Evolutionary conservation across 2,113 vertebrate species (phyloP).

Genomic region (Bolborhynchus lineola): DNA sequence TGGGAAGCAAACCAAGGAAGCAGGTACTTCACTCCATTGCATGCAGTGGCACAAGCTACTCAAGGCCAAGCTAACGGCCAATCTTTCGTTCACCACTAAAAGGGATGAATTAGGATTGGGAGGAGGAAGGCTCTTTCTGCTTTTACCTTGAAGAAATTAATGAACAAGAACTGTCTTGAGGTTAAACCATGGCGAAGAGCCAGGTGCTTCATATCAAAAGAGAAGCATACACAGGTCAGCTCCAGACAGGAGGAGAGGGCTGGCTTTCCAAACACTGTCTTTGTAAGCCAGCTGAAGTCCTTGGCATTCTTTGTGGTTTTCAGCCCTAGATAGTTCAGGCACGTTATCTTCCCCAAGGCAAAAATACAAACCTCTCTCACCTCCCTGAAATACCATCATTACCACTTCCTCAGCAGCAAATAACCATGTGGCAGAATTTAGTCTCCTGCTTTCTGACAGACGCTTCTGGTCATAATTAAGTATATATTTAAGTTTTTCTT

Average conservation of each 20-base stretch:
- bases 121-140: not conserved
- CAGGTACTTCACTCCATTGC: not conserved
- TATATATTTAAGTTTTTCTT: not conserved
- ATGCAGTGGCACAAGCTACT: not conserved
- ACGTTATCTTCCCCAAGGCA: not conserved
- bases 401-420: not conserved
- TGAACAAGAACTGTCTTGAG: not conserved
- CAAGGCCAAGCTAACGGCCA: not conserved
- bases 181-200: not conserved
- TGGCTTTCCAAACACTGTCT: not conserved
- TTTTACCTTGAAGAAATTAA: not conserved
- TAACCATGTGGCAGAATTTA: not conserved
- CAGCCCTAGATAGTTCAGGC: not conserved
- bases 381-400: not conserved
- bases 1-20: not conserved
- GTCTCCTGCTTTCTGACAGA: not conserved
- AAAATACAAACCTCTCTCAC: not conserved
- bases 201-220: fast-evolving
- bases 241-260: not conserved
- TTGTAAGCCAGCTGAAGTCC: not conserved
- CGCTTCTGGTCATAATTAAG: not conserved
- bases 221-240: not conserved
- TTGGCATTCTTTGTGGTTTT: not conserved
- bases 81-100: not conserved
- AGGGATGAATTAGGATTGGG: not conserved